Conservation (phyloP, 2,888 invertebrate genomes). For the Creontiades dilutus region DNA sequence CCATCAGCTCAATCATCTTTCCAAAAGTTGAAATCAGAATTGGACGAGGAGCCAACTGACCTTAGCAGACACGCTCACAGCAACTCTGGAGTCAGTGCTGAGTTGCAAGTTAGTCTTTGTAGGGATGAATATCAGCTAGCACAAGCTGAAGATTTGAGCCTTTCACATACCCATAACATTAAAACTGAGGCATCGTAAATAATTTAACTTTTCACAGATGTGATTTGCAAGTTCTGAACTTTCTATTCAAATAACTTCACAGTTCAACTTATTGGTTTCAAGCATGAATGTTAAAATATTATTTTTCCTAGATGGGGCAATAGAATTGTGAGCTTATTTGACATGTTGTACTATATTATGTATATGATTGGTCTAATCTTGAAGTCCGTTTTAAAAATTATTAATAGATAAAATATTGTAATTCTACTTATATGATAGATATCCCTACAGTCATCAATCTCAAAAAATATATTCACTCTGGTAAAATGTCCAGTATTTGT, state of each 20-base stretch:
- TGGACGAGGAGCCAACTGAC: slow-evolving; percentile 75
- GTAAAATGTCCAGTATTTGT: not conserved
- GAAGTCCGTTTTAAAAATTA: not conserved
- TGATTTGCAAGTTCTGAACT: not conserved
- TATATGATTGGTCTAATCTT: not conserved
- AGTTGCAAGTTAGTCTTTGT: slow-evolving; percentile 73
- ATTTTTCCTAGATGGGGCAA: slow-evolving; percentile 25
- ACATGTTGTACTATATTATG: slow-evolving; percentile 9
- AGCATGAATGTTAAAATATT: slow-evolving; percentile 2
- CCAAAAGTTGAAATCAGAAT: slow-evolving; percentile 68
- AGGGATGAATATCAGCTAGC: slow-evolving; percentile 72
- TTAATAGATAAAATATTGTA: not conserved
- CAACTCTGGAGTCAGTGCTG: slow-evolving; percentile 71
- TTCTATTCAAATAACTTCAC: not conserved
- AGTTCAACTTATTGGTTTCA: not conserved
- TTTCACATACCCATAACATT: slow-evolving; percentile 74
- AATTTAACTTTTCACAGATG: not conserved
- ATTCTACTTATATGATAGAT: not conserved
- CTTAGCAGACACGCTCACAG: slow-evolving; percentile 74
- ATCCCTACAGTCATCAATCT: not conserved
- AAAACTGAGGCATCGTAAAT: slow-evolving; percentile 74
- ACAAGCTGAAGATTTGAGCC: slow-evolving; percentile 74
- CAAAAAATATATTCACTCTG: not conserved
- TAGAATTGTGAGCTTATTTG: slow-evolving; percentile 13
- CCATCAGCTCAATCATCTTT: slow-evolving; percentile 62